A percentile compares a stretch with the other conserved stretches of the same genome.
phyloP scores from a whole-genome alignment of 2,797 vertebrate species.

The Sebastes iracundus region DNA sequence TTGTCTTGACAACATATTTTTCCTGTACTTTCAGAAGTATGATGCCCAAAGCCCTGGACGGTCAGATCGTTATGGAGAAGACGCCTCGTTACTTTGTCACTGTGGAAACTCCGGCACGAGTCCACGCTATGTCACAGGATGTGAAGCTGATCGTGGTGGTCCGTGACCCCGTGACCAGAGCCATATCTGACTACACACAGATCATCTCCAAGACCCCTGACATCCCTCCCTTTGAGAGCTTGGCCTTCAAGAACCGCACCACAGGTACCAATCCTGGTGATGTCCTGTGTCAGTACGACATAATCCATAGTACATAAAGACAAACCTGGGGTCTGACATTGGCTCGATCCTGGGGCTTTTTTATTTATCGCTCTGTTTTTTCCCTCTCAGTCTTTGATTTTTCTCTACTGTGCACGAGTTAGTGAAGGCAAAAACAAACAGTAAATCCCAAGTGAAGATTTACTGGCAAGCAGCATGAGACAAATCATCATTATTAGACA shows the following conservation, averaged over 20 bases:
- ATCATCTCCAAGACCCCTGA: constrained; percentile 85
- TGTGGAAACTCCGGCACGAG: constrained; percentile 81
- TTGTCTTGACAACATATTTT: background rate
- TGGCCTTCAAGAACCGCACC: constrained; percentile 84
- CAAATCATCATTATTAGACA: background rate
- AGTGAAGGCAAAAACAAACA: background rate
- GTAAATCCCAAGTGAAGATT: background rate
- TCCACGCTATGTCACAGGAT: constrained; percentile 83
- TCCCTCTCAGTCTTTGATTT: background rate
- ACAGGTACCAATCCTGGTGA: constrained; percentile 49
- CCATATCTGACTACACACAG: constrained; percentile 88
- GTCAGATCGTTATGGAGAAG: constrained; percentile 89
- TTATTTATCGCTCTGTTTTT: background rate
- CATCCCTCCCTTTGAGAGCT: constrained; percentile 83
- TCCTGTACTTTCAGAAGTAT: constrained; percentile 74
- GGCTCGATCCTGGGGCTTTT: background rate
- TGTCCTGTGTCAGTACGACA: background rate
- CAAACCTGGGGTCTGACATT: background rate
- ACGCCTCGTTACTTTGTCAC: constrained; percentile 87
- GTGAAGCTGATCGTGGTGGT: constrained; percentile 87
- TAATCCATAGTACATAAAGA: background rate
- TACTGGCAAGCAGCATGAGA: background rate
- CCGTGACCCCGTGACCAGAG: constrained; percentile 85
- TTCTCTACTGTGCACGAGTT: background rate
- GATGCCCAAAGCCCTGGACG: constrained; percentile 87